Evolutionary conservation across 2,797 vertebrate genomes (phyloP).

Genomic region (Notolepis coatsorum): DNA sequence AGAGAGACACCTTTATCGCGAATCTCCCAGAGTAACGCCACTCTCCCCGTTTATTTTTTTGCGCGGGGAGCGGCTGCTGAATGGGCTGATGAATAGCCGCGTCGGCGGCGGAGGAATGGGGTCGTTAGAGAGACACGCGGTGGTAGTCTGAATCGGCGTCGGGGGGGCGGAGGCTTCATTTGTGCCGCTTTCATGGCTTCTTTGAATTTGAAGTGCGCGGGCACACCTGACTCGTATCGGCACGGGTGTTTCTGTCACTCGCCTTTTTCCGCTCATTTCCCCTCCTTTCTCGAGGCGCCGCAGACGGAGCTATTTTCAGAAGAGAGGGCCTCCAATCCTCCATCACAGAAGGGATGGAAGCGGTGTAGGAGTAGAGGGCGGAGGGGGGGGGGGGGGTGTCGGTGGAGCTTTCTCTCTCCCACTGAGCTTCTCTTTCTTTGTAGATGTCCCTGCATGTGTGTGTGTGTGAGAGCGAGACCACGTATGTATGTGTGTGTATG

Average conservation of each 20-base stretch:
- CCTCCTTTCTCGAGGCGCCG: slow-evolving; percentile 46
- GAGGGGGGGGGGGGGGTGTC: not conserved
- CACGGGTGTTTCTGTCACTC: slow-evolving; percentile 40
- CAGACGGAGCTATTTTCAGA: slow-evolving; percentile 56
- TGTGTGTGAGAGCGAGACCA: too few relatives aligned
- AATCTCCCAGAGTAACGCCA: too few relatives aligned
- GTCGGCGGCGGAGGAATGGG: slow-evolving; percentile 56
- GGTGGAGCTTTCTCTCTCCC: slow-evolving; percentile 22
- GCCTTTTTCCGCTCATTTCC: slow-evolving; percentile 53
- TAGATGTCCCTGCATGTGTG: too few relatives aligned
- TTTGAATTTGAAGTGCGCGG: slow-evolving; percentile 72
- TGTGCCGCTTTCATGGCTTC: slow-evolving; percentile 62
- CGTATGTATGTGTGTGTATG: not conserved
- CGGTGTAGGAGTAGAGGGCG: slow-evolving; percentile 16
- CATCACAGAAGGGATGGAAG: slow-evolving; percentile 38
- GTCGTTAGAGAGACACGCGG: slow-evolving; percentile 68
- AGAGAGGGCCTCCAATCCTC: slow-evolving; percentile 41
- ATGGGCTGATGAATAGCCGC: slow-evolving; percentile 64
- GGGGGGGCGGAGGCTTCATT: slow-evolving; percentile 72
- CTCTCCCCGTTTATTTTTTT: slow-evolving; percentile 49
- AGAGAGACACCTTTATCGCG: too few relatives aligned
- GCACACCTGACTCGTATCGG: slow-evolving; percentile 72
- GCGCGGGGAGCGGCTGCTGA: slow-evolving; percentile 34
- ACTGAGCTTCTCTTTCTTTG: not conserved
- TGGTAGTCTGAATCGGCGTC: slow-evolving; percentile 53